Evolutionary conservation across 2,113 vertebrate species (phyloP), one percentile per base, ranked within the genome.

Genomic region (Malurus alboscapulatus): DNA sequence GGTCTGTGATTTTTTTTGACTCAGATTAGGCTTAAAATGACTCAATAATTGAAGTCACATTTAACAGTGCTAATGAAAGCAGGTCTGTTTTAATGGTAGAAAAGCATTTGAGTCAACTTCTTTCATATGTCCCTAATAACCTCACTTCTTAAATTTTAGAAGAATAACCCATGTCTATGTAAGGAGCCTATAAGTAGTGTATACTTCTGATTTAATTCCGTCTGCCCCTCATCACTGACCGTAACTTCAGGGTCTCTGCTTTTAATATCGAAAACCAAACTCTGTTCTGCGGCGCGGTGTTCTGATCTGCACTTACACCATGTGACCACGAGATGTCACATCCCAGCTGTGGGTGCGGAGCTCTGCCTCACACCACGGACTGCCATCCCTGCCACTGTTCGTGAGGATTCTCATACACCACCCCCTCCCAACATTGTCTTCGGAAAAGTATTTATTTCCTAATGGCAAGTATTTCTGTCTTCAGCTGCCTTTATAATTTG

Each of bases 251-350:
- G 3, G 12, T 75, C 22, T n/a, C 19, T 67, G 18, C 44, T 74
- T 57, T 34, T 32, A 45, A 17, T 14, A 29, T 3, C 2, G 3
- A 27, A 36, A 29, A 15, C 29, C 26, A 50, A 78, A 30, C 47
- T 7, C 27, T 44, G 25, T 36, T 54, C 17, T n/a, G 9, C 29
- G 47, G 57, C 54, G 4, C 17, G 19, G 1, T 58, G 38, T 9
- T 22, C 50, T 42, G 66, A 45, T 40, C 54, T 53, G 66, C 68
- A 25, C 48, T 95, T 91, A 34, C 74, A 25, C 6, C 18, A 5
- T 86, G 20, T 54, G 54, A 61, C 95, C 97, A 96, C 94, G 95
- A 96, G 97, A 87, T 98, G 97, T 96, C 97, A 96, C 11, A 84
- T 94, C 45, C 67, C 62, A 84, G 59, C 83, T 91, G 88, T 68